phyloP scores from a whole-genome alignment of 2,888 invertebrate species.

The Camptogramma bilineatum region DNA sequence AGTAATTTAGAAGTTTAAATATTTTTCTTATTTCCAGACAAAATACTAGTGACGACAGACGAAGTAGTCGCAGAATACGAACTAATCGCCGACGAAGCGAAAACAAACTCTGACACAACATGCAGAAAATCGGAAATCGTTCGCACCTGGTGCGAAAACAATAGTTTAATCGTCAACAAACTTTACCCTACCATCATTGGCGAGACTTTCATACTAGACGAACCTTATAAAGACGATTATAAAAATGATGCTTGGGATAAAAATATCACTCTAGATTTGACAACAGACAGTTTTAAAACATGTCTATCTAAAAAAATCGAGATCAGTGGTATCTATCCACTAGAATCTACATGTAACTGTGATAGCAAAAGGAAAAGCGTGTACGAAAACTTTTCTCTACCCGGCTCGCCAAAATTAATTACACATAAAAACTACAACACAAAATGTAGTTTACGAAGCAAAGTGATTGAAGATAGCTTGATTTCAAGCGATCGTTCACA shows the following conservation, averaged over 20 bases:
- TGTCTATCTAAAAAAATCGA: conserved; percentile 63
- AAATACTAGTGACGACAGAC: conserved; percentile 87
- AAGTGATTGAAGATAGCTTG: conserved; percentile 35
- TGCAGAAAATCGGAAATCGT: conserved; percentile 73
- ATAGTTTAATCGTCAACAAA: conserved; percentile 72
- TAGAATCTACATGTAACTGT: conserved; percentile 56
- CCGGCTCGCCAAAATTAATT: conserved; percentile 73
- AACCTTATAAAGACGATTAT: too few species aligned
- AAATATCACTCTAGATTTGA: conserved; percentile 62
- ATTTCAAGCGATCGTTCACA: conserved; percentile 32
- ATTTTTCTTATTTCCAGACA: conserved; percentile 75
- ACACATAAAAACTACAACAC: conserved; percentile 73
- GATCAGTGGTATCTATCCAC: conserved; percentile 67
- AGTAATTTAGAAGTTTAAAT: background rate
- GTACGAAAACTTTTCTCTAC: conserved; percentile 76
- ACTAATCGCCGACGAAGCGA: conserved; percentile 64
- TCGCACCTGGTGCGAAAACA: conserved; percentile 77
- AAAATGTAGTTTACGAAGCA: conserved; percentile 68
- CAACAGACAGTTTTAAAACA: conserved; percentile 64
- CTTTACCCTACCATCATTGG: conserved; percentile 76
- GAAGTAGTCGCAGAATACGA: conserved; percentile 86
- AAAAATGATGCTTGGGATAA: conserved; percentile 63
- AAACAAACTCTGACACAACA: conserved; percentile 49
- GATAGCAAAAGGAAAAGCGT: conserved; percentile 59
- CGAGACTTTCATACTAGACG: conserved; percentile 69